Conservation (phyloP, 2,888 invertebrate genomes). For the Hymenopus coronatus region DNA sequence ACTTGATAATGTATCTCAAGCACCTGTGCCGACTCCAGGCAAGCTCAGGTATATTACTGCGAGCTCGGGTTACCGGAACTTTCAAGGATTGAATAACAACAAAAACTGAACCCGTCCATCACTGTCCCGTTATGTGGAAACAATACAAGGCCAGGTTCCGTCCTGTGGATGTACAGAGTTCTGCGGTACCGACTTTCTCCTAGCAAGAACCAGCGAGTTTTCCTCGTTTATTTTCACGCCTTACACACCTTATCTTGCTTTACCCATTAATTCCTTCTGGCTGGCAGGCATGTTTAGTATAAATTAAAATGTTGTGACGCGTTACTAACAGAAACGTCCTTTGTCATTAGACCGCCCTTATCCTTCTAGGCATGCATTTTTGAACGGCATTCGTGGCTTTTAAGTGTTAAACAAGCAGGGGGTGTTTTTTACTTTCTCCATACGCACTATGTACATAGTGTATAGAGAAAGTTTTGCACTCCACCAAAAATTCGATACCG, state of each 20-base stretch:
- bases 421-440: too few species aligned
- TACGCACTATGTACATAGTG: too few species aligned
- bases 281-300: background rate
- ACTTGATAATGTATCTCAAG: too few species aligned
- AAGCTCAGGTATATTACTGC: background rate
- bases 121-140: background rate
- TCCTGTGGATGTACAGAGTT: background rate
- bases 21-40: background rate
- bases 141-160: background rate
- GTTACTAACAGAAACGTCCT: background rate
- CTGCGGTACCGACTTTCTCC: background rate
- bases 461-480: too few species aligned
- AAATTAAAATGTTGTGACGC: background rate
- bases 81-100: background rate
- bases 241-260: background rate
- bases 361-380: background rate
- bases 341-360: background rate
- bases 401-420: too few species aligned
- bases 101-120: background rate
- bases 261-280: background rate
- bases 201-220: background rate
- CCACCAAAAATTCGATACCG: too few species aligned
- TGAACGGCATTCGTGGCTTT: background rate
- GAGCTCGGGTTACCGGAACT: too few species aligned
- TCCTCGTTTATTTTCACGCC: background rate